Conservation (phyloP, 2,888 invertebrate species). For the Drosophila paracracens region DNA sequence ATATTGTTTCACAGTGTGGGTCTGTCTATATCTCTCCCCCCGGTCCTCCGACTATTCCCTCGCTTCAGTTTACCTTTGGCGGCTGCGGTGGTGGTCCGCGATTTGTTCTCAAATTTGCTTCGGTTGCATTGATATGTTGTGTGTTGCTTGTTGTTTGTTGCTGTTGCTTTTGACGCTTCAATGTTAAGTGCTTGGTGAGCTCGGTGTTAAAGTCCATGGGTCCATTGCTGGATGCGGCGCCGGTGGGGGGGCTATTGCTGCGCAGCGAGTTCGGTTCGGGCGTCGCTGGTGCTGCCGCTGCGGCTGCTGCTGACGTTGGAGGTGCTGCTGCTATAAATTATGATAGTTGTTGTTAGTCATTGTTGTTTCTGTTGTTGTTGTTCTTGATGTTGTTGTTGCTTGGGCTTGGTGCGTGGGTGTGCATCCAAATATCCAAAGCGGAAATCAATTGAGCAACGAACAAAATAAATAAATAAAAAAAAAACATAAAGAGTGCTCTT, state of each 20-base stretch:
- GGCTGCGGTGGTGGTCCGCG: slow-evolving; percentile 94
- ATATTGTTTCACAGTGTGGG: background rate
- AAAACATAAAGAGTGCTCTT: background rate
- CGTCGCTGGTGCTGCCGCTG: slow-evolving; percentile 78
- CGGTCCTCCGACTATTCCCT: background rate
- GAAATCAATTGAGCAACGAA: slow-evolving; percentile 69
- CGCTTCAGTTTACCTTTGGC: slow-evolving; percentile 84
- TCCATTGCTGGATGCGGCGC: slow-evolving; percentile 66
- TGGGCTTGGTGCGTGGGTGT: slow-evolving; percentile 54
- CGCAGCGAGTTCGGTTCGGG: slow-evolving; percentile 67
- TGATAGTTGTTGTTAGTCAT: slow-evolving; percentile 36
- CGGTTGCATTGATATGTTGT: slow-evolving; percentile 82
- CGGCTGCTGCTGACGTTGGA: slow-evolving; percentile 60
- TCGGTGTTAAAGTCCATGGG: slow-evolving; percentile 85
- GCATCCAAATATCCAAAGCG: slow-evolving; percentile 50
- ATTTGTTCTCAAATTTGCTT: slow-evolving; percentile 84
- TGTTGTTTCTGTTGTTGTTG: slow-evolving; percentile 75
- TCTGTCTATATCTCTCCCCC: background rate
- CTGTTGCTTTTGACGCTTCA: slow-evolving; percentile 84
- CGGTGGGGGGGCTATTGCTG: slow-evolving; percentile 70
- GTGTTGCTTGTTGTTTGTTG: slow-evolving; percentile 43
- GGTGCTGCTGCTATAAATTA: slow-evolving; percentile 46
- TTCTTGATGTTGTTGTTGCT: slow-evolving; percentile 60
- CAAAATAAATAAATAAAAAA: background rate
- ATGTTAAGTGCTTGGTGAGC: slow-evolving; percentile 84